Percentiles rank a stretch among this genome's conserved stretches.
Conservation (phyloP, 2,888 invertebrate genomes). For the Bombylius major region DNA sequence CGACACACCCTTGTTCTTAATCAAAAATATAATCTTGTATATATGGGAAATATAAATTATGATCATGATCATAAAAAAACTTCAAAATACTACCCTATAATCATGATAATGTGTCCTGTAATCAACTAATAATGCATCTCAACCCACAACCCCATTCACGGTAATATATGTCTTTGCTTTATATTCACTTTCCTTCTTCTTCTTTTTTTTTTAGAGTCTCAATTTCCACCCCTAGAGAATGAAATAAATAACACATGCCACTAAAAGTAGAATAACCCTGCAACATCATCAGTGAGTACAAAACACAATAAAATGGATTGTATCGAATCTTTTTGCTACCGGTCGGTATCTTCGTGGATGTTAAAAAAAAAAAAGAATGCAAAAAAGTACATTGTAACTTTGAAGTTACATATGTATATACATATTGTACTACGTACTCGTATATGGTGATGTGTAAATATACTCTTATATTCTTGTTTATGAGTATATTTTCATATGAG, state of each 20-base stretch:
- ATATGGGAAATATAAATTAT: slow-evolving; percentile 4
- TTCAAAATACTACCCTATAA: slow-evolving; percentile 25
- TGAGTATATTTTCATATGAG: background rate
- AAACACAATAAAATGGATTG: slow-evolving; percentile 10
- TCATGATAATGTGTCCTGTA: slow-evolving; percentile 40
- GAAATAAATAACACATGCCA: slow-evolving; percentile 22
- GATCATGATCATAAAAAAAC: slow-evolving; percentile 11
- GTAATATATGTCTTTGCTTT: slow-evolving; percentile 11
- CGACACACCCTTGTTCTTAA: slow-evolving; percentile 12
- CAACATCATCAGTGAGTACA: slow-evolving; percentile 9
- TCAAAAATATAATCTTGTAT: slow-evolving; percentile 1
- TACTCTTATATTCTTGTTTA: background rate
- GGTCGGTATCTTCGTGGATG: background rate
- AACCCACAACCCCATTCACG: slow-evolving; percentile 5
- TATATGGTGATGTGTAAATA: too few relatives aligned
- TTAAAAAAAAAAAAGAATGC: background rate
- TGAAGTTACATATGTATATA: too few relatives aligned
- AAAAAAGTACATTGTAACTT: too few relatives aligned
- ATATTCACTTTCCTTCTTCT: background rate
- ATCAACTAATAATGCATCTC: slow-evolving; percentile 38
- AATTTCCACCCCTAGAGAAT: slow-evolving; percentile 13
- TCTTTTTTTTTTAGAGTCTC: background rate
- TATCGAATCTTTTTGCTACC: background rate
- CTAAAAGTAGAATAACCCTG: slow-evolving; percentile 12
- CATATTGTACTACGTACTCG: too few relatives aligned